Conservation (phyloP, 1,140 invertebrate genomes). For the Hycleus cichorii region DNA sequence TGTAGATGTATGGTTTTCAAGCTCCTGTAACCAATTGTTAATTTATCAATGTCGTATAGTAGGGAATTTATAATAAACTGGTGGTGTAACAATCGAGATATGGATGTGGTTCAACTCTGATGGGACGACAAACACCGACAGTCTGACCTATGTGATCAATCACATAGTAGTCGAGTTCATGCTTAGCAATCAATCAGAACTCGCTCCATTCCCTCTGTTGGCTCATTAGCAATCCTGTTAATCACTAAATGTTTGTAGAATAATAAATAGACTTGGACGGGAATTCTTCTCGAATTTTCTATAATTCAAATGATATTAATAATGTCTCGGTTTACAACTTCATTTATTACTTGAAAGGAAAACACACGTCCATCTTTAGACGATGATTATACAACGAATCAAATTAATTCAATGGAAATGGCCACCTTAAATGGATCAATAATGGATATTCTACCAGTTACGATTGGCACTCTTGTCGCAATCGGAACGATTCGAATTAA, state of each 20-base stretch:
- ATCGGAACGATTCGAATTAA: no score
- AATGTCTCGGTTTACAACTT: no score
- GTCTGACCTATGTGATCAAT: conserved; percentile 18
- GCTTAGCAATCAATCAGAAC: conserved; percentile 24
- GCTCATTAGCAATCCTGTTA: conserved; percentile 22
- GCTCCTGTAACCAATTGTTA: conserved; percentile 20
- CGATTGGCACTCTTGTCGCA: no score
- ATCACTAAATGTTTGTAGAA: not conserved
- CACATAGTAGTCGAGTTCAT: conserved; percentile 22
- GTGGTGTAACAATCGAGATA: conserved; percentile 14
- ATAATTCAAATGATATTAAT: no score
- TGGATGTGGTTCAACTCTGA: conserved; percentile 15
- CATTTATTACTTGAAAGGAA: no score
- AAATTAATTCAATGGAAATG: no score
- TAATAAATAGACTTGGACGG: no score
- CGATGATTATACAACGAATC: no score
- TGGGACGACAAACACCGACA: conserved; percentile 3
- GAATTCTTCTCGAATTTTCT: no score
- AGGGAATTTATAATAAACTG: conserved; percentile 24
- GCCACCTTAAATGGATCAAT: no score
- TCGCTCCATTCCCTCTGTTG: conserved; percentile 16
- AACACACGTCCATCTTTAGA: no score
- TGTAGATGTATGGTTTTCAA: conserved; percentile 10
- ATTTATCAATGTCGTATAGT: conserved; percentile 26
- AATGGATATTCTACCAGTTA: no score